These are phyloP conservation scores for Theristicus caerulescens DNA, from an alignment of 2,113 vertebrate genomes.

Conservation along the genomic window DNA sequence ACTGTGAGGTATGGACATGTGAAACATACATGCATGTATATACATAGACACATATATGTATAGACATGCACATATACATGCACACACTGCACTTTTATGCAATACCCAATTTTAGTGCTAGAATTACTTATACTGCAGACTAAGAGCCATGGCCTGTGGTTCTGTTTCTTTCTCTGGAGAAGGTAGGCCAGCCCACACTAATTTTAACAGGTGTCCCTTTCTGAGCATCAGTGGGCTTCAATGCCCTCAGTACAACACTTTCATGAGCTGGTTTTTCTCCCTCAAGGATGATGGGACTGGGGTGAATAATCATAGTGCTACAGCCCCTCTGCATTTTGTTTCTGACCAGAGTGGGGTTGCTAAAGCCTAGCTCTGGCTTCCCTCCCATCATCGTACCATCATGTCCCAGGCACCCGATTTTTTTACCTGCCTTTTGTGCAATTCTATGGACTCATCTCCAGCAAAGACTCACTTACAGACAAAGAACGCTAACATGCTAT, in stretches of 20 bases:
- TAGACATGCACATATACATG: neutral
- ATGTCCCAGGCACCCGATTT: neutral
- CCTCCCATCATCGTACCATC: neutral
- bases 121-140: neutral
- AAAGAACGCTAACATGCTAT: neutral
- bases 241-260: neutral
- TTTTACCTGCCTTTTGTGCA: neutral
- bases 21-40: neutral
- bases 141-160: neutral
- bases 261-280: neutral
- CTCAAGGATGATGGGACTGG: neutral
- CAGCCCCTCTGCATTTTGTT: neutral
- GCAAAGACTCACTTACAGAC: neutral
- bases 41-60: fast-evolving
- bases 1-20: neutral
- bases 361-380: neutral
- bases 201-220: neutral
- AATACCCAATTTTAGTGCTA: neutral
- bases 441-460: neutral
- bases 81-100: neutral
- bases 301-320: neutral
- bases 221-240: neutral
- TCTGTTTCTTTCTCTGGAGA: neutral
- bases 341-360: neutral
- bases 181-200: neutral